Evolutionary conservation across 2,888 invertebrate species (phyloP).

Genomic region (Andrena trimmerana): DNA sequence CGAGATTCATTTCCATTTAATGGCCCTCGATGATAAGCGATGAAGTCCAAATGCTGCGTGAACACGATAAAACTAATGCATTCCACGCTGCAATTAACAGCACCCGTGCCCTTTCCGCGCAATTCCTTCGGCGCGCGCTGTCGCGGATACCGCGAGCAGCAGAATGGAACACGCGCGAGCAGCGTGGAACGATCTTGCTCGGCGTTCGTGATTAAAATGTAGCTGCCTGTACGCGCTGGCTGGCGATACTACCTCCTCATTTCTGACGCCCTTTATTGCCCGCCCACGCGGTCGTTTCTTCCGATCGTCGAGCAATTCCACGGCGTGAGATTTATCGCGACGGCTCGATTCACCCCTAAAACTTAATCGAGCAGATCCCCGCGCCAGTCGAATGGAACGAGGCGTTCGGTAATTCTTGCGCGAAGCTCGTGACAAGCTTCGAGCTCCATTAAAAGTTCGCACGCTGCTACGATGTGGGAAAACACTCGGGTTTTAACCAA

Average conservation of each 20-base stretch:
- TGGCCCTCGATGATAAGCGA: neutral
- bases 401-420: neutral
- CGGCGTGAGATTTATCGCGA: neutral
- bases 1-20: neutral
- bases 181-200: conserved; percentile 16
- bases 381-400: neutral
- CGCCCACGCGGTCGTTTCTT: neutral
- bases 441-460: neutral
- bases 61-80: conserved; percentile 27
- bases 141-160: neutral
- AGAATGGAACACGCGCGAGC: conserved; percentile 21
- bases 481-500: too few relatives aligned
- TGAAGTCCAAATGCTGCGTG: neutral
- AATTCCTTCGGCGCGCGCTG: conserved; percentile 1
- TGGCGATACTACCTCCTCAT: conserved; percentile 10
- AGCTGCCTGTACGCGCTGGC: neutral
- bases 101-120: neutral
- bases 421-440: conserved; percentile 6
- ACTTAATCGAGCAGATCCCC: neutral
- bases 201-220: conserved; percentile 25
- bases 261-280: conserved; percentile 9
- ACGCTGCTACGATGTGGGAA: too few relatives aligned
- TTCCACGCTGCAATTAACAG: conserved; percentile 4
- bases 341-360: neutral
- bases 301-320: neutral